These are phyloP conservation scores for Nemopilema nomurai DNA, from an alignment of 30 jellyfish, hydroid and myxozoan genomes.

Conservation along the genomic window DNA sequence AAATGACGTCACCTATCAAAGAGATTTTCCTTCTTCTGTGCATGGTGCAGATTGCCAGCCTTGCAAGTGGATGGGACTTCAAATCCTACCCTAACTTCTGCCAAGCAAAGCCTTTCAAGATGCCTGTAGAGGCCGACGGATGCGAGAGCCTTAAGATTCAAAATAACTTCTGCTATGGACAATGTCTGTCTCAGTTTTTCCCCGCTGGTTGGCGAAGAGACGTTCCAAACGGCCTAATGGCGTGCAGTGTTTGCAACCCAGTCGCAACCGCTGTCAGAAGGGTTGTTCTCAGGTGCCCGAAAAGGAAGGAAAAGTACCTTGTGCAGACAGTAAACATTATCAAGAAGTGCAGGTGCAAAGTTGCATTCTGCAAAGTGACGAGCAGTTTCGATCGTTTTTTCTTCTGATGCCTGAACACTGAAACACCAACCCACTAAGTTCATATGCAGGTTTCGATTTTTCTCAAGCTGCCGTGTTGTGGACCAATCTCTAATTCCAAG, in stretches of 20 bases:
- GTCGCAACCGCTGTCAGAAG: slow-evolving; percentile 11
- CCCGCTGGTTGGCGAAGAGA: slow-evolving; percentile 48
- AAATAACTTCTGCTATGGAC: slow-evolving; percentile 62
- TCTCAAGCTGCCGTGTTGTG: too few species aligned
- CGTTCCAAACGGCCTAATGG: not conserved
- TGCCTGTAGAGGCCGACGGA: slow-evolving; percentile 47
- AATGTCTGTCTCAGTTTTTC: slow-evolving; percentile 52
- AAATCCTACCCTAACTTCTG: slow-evolving; percentile 40
- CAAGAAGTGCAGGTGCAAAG: slow-evolving; percentile 40
- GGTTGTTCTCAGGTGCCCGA: slow-evolving; percentile 50
- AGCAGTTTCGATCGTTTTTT: not conserved
- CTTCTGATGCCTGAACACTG: too few species aligned
- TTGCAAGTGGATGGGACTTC: not conserved
- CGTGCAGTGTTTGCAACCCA: slow-evolving; percentile 52
- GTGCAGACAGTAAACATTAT: slow-evolving; percentile 21
- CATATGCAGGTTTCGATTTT: too few species aligned
- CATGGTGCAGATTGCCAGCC: not conserved
- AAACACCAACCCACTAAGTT: too few species aligned
- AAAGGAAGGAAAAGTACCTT: not conserved
- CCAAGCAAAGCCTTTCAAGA: slow-evolving; percentile 38
- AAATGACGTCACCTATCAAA: not conserved
- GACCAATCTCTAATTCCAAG: too few species aligned
- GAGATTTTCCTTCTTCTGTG: not conserved
- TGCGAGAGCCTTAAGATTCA: slow-evolving; percentile 35
- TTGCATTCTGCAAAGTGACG: slow-evolving; percentile 30